Base-by-base conservation (phyloP, 35 echinoderm and acorn worm genomes). In the Anneissia japonica region DNA sequence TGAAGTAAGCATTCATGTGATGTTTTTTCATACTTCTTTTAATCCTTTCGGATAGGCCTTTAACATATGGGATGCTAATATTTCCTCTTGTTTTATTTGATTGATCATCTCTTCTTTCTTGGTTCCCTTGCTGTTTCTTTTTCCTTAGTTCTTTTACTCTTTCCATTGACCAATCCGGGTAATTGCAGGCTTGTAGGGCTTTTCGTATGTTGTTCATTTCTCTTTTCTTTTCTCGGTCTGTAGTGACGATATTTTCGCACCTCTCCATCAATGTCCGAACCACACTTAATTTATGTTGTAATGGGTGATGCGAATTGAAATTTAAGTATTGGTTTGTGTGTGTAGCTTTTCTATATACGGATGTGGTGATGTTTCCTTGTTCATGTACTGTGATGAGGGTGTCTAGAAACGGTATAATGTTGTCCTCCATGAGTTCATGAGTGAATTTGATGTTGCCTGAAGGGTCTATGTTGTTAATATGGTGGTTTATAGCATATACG, bases 401-500 rank as follows among this genome's bases (percentile, higher is more conserved):
- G 39, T 55, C 82, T 46, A 55, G 46, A 46, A 64, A 64, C 21
- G 82, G 40, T 26, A 84, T 55, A 30, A 13, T 51, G 41, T 28
- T 73, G 38, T 84, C 46, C 33, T 31, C 35, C 51, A 35, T 73
- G 39, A 73, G 39, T 84, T 84, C 46, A 72, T 84, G 5, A 34
- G 82, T 84, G 35, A 84, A 84, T 72, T 84, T 64, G 37, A 88
- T 88, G 55, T 82, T 88, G 21, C 86, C 86, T n/a, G 86, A 73
- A 33, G 77, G 40, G 55, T 88, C 86, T 11, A 88, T 55, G 29
- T 77, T 79, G 46, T 88, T 88, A 0, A 88, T 38, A 35, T 81
- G 86, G 28, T 88, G 86, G 38, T 88, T 78, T 13, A 78, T 81
- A 16, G 80, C 43, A 56, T 72, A 37, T 21, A 72, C 75, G 19